A percentile compares a stretch with the other conserved stretches of the same genome.
Conservation (phyloP, 2,888 invertebrate species). For the Agrochola circellaris region DNA sequence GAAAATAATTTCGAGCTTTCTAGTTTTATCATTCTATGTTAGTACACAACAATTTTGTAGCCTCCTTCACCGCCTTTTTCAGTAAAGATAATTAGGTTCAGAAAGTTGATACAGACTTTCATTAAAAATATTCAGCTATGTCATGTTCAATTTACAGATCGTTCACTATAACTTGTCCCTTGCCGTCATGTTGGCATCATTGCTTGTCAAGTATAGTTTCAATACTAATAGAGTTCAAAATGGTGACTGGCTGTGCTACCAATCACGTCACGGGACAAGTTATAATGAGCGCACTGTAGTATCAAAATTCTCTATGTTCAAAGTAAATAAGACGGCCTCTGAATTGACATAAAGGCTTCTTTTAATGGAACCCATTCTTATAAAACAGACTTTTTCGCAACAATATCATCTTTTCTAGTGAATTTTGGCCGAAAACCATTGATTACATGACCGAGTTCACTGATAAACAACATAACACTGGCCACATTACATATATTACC, state of each 20-base stretch:
- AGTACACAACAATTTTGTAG: background rate
- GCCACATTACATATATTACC: slow-evolving; percentile 28
- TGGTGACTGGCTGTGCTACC: no score
- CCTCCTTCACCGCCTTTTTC: background rate
- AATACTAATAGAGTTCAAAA: no score
- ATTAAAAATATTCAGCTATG: background rate
- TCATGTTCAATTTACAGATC: background rate
- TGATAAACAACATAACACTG: slow-evolving; percentile 22
- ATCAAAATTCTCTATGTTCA: slow-evolving; percentile 6
- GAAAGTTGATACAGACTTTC: background rate
- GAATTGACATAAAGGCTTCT: slow-evolving; percentile 1
- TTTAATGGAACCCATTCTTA: slow-evolving; percentile 14
- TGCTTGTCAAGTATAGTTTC: no score
- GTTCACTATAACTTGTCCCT: no score
- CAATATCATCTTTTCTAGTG: background rate
- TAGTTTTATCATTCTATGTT: background rate
- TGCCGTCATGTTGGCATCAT: no score
- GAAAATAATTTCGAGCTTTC: background rate
- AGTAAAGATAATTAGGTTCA: slow-evolving; percentile 12
- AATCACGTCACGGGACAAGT: no score
- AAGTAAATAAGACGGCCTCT: background rate
- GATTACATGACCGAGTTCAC: slow-evolving; percentile 18
- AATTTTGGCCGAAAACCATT: slow-evolving; percentile 22
- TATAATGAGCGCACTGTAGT: background rate
- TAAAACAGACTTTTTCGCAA: slow-evolving; percentile 1